phyloP scores from a whole-genome alignment of 2,888 invertebrate genomes.

The Bugulina stolonifera region DNA sequence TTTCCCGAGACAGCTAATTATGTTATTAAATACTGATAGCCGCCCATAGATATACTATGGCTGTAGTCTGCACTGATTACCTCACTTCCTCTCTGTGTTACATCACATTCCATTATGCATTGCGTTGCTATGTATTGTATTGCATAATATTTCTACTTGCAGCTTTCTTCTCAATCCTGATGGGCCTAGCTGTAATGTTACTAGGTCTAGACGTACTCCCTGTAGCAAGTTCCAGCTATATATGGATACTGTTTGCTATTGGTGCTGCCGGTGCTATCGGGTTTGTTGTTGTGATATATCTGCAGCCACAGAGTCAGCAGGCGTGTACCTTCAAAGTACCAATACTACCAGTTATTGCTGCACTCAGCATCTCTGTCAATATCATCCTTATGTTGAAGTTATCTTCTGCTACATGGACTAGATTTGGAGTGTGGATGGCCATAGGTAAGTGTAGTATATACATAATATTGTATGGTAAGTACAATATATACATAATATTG shows the following conservation, averaged over 20 bases:
- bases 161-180: constrained; percentile 1
- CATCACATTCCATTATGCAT: no score
- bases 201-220: neutral
- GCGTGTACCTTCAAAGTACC: constrained; percentile 59
- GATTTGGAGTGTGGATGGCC: constrained; percentile 72
- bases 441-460: constrained; percentile 58
- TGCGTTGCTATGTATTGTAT: no score
- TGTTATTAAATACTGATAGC: no score
- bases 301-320: constrained; percentile 28
- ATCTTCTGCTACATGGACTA: constrained; percentile 72
- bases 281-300: constrained; percentile 8
- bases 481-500: no score
- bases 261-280: constrained; percentile 2
- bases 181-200: neutral
- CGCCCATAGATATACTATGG: no score
- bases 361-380: constrained; percentile 73
- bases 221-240: neutral
- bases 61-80: no score
- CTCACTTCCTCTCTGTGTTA: no score
- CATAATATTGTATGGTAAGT: neutral
- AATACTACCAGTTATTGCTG: constrained; percentile 73
- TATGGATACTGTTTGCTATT: neutral
- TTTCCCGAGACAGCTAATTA: no score
- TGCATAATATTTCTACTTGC: neutral
- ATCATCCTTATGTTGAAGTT: constrained; percentile 78